Evolutionary conservation across 2,888 invertebrate genomes (phyloP).

Genomic region (Caenorhabditis panamensis): DNA sequence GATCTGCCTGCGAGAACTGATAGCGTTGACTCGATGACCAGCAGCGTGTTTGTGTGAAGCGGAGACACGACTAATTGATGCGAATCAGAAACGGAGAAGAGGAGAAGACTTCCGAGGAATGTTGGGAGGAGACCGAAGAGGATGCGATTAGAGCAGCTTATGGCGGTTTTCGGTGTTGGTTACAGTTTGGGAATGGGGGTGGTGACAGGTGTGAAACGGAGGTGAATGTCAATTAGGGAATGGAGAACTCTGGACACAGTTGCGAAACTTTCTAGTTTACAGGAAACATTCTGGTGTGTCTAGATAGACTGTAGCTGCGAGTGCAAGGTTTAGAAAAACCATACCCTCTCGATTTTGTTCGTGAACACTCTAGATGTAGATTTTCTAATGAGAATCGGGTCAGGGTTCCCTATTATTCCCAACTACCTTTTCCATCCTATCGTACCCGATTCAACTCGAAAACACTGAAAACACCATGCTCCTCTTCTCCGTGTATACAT

Average conservation of each 20-base stretch:
- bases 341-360: too few species aligned
- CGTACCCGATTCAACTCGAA: background rate
- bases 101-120: background rate
- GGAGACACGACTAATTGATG: slow-evolving; percentile 1
- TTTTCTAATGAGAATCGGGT: too few species aligned
- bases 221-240: background rate
- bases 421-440: background rate
- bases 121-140: background rate
- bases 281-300: background rate
- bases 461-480: too few species aligned
- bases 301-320: too few species aligned
- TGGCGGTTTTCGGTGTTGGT: too few species aligned
- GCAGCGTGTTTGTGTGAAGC: background rate
- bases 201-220: slow-evolving; percentile 5
- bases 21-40: background rate
- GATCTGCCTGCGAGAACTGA: slow-evolving; percentile 7
- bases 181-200: background rate
- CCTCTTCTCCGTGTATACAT: background rate
- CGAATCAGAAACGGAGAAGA: background rate
- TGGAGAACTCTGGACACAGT: background rate
- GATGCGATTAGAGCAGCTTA: background rate
- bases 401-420: background rate
- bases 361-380: too few species aligned
- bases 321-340: too few species aligned
- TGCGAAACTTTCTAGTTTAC: background rate